Percentiles rank a stretch among this genome's conserved stretches.
Evolutionary conservation across 2,888 invertebrate genomes (phyloP).

Genomic region (Drosophila stalkeri): DNA sequence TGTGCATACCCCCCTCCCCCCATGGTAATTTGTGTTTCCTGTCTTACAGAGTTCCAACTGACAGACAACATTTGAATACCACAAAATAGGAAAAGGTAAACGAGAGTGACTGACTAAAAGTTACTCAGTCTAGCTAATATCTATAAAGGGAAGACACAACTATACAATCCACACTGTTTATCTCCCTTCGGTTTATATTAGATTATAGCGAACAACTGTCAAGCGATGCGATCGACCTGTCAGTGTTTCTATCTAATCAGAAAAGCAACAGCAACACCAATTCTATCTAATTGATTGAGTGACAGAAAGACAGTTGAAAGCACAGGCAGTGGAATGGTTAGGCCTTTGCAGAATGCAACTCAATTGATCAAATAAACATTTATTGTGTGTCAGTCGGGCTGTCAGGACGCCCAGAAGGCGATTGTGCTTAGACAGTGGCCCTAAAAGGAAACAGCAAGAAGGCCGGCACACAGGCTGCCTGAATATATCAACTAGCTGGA

Average conservation of each 20-base stretch:
- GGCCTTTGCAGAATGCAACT: conserved; percentile 40
- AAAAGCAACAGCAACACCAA: conserved; percentile 3
- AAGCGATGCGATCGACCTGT: conserved; percentile 3
- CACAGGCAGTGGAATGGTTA: background rate
- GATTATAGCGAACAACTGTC: conserved; percentile 1
- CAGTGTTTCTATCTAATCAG: conserved; percentile 25
- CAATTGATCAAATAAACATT: conserved; percentile 60
- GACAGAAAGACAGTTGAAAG: conserved; percentile 40
- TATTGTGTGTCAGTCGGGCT: conserved; percentile 72
- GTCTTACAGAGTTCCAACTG: conserved; percentile 11
- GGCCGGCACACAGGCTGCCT: conserved; percentile 35
- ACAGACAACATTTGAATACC: conserved; percentile 8
- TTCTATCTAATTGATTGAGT: conserved; percentile 59
- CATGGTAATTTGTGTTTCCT: conserved; percentile 59
- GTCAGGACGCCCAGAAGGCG: conserved; percentile 46
- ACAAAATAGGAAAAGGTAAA: too few species aligned
- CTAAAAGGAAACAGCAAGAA: conserved; percentile 22
- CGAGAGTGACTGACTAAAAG: background rate
- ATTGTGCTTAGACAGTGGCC: conserved; percentile 36
- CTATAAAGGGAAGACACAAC: background rate
- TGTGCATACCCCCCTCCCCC: too few species aligned
- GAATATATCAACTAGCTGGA: conserved; percentile 51
- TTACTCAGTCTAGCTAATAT: background rate
- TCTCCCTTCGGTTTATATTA: background rate
- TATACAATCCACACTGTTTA: background rate